Evolutionary conservation across 2,888 invertebrate species (phyloP), one percentile per base, ranked within the genome.

Genomic region (Pachycephus smyrnensis): DNA sequence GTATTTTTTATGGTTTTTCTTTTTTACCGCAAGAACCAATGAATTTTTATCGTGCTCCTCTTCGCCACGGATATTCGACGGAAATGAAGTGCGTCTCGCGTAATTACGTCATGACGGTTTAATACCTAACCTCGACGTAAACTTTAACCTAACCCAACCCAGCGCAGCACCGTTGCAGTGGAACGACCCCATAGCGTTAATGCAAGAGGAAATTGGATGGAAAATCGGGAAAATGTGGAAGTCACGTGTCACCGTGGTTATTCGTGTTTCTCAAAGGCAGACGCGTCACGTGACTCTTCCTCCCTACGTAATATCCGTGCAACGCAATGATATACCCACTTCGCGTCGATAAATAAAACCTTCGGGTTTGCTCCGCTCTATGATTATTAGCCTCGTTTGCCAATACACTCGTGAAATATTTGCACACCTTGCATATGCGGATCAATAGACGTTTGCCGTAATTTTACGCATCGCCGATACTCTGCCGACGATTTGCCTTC

Each of bases 401-500:
- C 40, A 55, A 23, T 55, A 55, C 1, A 23, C 9, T 55, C 23
- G 40, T 23, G 40, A 55, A 55, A 55, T 55, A 55, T 55, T 55
- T 55, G 40, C 40, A 55, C 23, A 23, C 9, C 1, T 4, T 6
- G 40, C 2, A 23, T 23, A 23, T 2, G 15, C 6, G 1, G 40
- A 55, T 55, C 40, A 2, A 55, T 23, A 1, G 40, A 23, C 6
- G 15, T 55, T 55, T 55, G 6, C 40, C 23, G 40, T 55, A 55
- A 55, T 55, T 55, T 55, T 55, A 6, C 15, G 40, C 40, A 55
- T 55, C 23, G 40, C 40, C 23, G 40, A 55, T 2, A 78, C 77
- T 82, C 77, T 71, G 32, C 55, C 69, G 77, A 77, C 77, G 69
- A 77, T 80, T 84, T 82, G 78, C 83, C 77, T 77, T 68, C 73